Evolutionary conservation across 2,113 vertebrate species (phyloP).

Genomic region (Perca schrenkii): DNA sequence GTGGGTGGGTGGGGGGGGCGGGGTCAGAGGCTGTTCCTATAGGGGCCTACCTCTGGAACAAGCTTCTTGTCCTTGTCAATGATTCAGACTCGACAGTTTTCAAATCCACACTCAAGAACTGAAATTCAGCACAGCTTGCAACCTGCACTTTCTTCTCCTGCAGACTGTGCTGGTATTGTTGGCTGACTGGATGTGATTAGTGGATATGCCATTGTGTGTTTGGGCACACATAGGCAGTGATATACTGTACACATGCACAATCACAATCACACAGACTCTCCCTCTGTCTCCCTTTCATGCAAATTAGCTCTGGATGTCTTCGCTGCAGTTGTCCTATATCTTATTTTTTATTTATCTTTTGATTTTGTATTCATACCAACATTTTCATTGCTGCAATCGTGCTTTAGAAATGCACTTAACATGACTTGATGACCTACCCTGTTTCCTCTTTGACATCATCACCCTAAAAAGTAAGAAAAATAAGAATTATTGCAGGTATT

Average conservation of each 20-base stretch:
- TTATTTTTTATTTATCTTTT: background rate
- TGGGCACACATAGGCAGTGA: slow-evolving; percentile 32
- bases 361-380: background rate
- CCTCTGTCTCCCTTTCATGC: slow-evolving; percentile 33
- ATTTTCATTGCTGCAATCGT: background rate
- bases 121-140: slow-evolving; percentile 67
- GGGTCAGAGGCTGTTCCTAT: slow-evolving; percentile 28
- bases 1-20: too few species aligned
- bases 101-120: slow-evolving; percentile 53
- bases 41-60: slow-evolving; percentile 43
- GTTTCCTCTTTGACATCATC: background rate
- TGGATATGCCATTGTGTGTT: slow-evolving; percentile 44
- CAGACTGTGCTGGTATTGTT: slow-evolving; percentile 57
- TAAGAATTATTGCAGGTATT: background rate
- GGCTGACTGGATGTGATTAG: slow-evolving; percentile 62
- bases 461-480: background rate
- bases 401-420: background rate
- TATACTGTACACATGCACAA: slow-evolving; percentile 27
- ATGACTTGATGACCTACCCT: background rate
- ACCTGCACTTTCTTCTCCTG: slow-evolving; percentile 48
- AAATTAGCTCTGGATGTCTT: slow-evolving; percentile 30
- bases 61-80: slow-evolving; percentile 57
- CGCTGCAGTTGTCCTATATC: slow-evolving; percentile 19
- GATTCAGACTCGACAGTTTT: slow-evolving; percentile 62
- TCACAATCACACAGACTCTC: slow-evolving; percentile 19